phyloP scores from a whole-genome alignment of 2,888 invertebrate species.

The Pristionchus exspectatus region DNA sequence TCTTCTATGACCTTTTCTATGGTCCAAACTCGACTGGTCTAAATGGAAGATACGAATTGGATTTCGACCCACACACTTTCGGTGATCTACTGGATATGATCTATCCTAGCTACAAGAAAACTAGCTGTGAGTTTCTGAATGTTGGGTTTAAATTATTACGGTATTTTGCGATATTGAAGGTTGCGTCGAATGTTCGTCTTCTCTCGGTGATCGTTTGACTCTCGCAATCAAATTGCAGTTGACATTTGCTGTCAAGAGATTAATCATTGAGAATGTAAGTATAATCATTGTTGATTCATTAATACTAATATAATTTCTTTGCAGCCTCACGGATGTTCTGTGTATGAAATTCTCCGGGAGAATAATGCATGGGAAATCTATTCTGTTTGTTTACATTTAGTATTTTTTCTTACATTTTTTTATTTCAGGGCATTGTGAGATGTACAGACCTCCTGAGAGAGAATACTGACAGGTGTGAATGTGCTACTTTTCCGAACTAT shows the following conservation, averaged over 20 bases:
- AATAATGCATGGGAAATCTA: neutral
- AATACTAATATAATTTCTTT: too few relatives aligned
- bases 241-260: constrained; percentile 1
- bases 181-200: neutral
- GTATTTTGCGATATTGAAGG: neutral
- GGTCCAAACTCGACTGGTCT: neutral
- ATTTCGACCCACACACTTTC: neutral
- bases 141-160: too few relatives aligned
- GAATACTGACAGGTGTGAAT: neutral
- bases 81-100: neutral
- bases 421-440: neutral
- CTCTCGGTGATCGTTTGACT: neutral
- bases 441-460: neutral
- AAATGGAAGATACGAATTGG: neutral
- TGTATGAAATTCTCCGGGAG: neutral
- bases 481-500: neutral
- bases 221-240: neutral
- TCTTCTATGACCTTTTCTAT: neutral
- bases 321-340: neutral
- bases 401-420: neutral
- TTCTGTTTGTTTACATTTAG: neutral
- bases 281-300: neutral
- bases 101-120: constrained; percentile 7
- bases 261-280: constrained; percentile 1
- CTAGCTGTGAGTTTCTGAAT: neutral